A percentile compares a stretch with the other conserved stretches of the same genome.
phyloP scores from a whole-genome alignment of 2,113 vertebrate genomes.

The Beaufortia kweichowensis region DNA sequence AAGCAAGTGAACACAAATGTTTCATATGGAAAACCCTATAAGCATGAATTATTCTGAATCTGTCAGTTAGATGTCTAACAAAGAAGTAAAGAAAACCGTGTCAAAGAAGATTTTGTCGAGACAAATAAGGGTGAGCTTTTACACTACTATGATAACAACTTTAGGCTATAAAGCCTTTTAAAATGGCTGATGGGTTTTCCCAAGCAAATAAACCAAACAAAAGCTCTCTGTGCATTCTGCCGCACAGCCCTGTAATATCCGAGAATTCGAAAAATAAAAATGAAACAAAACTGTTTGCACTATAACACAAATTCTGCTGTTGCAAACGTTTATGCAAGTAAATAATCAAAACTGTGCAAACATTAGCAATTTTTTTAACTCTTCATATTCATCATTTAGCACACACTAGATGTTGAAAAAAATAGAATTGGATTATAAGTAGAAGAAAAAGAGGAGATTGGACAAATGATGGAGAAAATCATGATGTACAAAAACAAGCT shows the following conservation, averaged over 20 bases:
- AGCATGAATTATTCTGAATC: not conserved
- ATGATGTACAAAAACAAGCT: slow-evolving; percentile 44
- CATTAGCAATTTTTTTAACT: not conserved
- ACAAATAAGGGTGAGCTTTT: slow-evolving; percentile 4
- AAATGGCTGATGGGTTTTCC: slow-evolving; percentile 25
- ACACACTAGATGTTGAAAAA: not conserved
- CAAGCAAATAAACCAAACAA: slow-evolving; percentile 43
- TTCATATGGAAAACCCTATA: not conserved
- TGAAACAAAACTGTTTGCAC: not conserved
- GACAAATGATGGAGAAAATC: slow-evolving; percentile 36
- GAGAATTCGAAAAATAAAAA: slow-evolving; percentile 1
- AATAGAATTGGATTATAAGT: not conserved
- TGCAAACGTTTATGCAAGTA: not conserved
- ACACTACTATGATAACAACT: slow-evolving; percentile 39
- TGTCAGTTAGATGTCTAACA: slow-evolving; percentile 23
- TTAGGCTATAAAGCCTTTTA: slow-evolving; percentile 34
- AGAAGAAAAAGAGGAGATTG: slow-evolving; percentile 21
- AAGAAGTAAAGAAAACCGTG: slow-evolving; percentile 8
- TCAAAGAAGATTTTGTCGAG: slow-evolving; percentile 10
- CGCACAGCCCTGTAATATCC: slow-evolving; percentile 17
- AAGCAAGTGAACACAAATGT: not conserved
- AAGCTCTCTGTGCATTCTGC: slow-evolving; percentile 18
- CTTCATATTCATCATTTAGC: not conserved
- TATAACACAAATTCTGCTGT: not conserved
- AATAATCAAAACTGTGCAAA: not conserved